Base-by-base conservation (phyloP, 2,888 invertebrate species). In the Cybosia mesomella region DNA sequence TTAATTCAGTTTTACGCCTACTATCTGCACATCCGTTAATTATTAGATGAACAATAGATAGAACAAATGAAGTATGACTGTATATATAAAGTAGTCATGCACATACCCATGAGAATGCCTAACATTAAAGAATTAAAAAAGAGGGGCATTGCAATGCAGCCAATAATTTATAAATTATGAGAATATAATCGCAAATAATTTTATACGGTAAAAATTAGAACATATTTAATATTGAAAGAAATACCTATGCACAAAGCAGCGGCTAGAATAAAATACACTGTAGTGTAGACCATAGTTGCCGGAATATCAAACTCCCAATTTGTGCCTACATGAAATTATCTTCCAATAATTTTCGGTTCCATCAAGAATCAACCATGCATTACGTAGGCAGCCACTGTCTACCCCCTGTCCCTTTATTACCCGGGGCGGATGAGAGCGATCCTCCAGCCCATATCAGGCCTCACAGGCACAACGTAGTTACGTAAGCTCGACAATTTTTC, bases 401-500 rank as follows among this genome's bases (percentile, higher is more conserved):
- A 73, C 79, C 77, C n/a, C 75, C 70, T 76, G 75, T 71, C 75
- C 72, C 81, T 69, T 69, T 70, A 68, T 68, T 70, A 74, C 85
- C 82, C 80, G 69, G 65, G 82, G 85, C 85, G 68, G 78, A 77
- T 76, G 76, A 64, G 80, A 58, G 58, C 68, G 53, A 74, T 68
- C 82, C 84, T 84, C 72, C 67, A 79, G 86, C 64, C 63, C 82
- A 78, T 78, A 80, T 80, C 80, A 74, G 74, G 79, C 79, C 72
- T 80, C 82, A 79, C 86, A 86, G 87, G 79, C 86, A 82, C 86
- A 84, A 87, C 87, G 84, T 88, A 90, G 92, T 93, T 90, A 90
- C 91, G 87, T 89, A 89, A 91, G 87, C 88, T 74, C 81, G 82
- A 91, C 92, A 90, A 93, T 93, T 93, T 94, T 94, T 94, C 94